Conservation (phyloP, 23 tunicate species). For the Trididemnum nubilum region DNA sequence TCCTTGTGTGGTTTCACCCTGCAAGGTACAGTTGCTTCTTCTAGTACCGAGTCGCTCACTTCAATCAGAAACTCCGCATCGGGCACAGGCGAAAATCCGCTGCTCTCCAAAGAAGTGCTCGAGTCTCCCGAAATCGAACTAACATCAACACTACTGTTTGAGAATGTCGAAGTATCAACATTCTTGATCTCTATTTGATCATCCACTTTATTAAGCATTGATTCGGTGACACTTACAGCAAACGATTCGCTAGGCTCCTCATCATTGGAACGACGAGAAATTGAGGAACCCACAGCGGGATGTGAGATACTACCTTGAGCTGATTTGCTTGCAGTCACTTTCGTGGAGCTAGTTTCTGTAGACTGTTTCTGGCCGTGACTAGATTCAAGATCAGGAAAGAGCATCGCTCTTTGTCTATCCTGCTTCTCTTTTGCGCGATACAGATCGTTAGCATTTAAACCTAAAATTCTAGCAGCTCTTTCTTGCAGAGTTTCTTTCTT, state of each 20-base stretch:
- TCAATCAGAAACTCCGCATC: slow-evolving; percentile 25
- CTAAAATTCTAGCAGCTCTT: slow-evolving; percentile 86
- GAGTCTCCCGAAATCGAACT: slow-evolving; percentile 49
- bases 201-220: slow-evolving; percentile 25
- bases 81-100: not conserved
- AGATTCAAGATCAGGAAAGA: not conserved
- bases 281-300: not conserved
- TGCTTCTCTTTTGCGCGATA: slow-evolving; percentile 38
- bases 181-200: slow-evolving; percentile 24
- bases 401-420: not conserved
- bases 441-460: slow-evolving; percentile 34
- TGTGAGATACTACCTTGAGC: slow-evolving; percentile 18
- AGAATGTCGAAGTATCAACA: not conserved
- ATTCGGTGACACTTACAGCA: slow-evolving; percentile 60
- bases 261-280: not conserved
- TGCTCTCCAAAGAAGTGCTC: not conserved
- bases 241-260: slow-evolving; percentile 33
- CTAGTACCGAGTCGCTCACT: slow-evolving; percentile 53
- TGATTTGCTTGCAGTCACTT: not conserved
- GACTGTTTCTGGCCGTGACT: not conserved
- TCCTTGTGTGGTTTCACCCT: slow-evolving; percentile 30
- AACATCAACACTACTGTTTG: slow-evolving; percentile 35
- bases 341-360: not conserved
- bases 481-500: slow-evolving; percentile 81
- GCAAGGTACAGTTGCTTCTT: slow-evolving; percentile 36